phyloP scores from a whole-genome alignment of 2,888 invertebrate genomes.

The Athalia rosae region DNA sequence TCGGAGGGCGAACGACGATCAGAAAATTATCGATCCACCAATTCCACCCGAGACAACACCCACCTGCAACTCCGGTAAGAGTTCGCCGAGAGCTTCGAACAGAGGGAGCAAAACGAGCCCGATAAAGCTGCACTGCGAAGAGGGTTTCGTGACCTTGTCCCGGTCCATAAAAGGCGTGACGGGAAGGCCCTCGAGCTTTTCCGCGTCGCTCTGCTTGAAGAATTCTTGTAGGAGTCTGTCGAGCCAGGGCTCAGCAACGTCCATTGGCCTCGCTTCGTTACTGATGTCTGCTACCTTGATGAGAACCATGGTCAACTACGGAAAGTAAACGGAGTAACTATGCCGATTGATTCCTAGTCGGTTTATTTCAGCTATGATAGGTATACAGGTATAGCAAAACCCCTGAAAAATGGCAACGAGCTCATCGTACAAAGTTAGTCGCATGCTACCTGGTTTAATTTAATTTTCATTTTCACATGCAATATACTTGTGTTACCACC shows the following conservation, averaged over 20 bases:
- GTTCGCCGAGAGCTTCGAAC: conserved; percentile 85
- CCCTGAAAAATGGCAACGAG: conserved; percentile 5
- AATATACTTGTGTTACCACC: neutral
- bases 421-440: no score
- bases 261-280: conserved; percentile 88
- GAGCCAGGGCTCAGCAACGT: conserved; percentile 89
- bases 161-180: conserved; percentile 92
- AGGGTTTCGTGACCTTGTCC: conserved; percentile 88
- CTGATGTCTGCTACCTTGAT: conserved; percentile 91
- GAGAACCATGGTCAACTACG: conserved; percentile 84
- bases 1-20: neutral
- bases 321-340: conserved; percentile 46
- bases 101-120: conserved; percentile 87
- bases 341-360: neutral
- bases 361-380: no score
- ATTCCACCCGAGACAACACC: conserved; percentile 42
- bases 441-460: no score
- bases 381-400: no score
- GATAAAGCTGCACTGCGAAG: conserved; percentile 89
- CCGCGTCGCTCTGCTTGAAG: conserved; percentile 87
- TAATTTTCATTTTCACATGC: neutral
- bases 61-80: conserved; percentile 84
- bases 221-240: conserved; percentile 85
- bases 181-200: conserved; percentile 87
- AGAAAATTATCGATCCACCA: conserved; percentile 4